Conservation (phyloP, 2,797 vertebrate species). For the Amblyopsis hoosieri region DNA sequence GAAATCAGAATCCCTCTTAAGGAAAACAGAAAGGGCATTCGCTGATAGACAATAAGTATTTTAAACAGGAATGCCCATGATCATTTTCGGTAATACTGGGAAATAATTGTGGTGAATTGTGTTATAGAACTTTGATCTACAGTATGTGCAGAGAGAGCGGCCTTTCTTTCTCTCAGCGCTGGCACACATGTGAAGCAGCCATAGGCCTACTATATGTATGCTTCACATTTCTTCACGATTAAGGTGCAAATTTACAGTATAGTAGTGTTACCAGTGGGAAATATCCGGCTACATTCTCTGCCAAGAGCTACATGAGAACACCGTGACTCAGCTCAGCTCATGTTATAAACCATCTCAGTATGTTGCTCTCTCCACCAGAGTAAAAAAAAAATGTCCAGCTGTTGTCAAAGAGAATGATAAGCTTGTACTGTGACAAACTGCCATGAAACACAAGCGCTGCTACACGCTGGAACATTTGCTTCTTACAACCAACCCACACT, state of each 20-base stretch:
- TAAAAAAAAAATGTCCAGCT: slow-evolving; percentile 57
- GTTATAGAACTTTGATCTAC: slow-evolving; percentile 35
- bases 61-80: slow-evolving; percentile 27
- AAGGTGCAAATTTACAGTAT: slow-evolving; percentile 46
- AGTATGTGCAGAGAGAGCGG: background rate
- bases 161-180: slow-evolving; percentile 22
- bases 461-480: slow-evolving; percentile 41
- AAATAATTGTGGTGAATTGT: slow-evolving; percentile 34
- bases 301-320: slow-evolving; percentile 46
- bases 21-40: slow-evolving; percentile 27
- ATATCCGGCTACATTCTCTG: background rate
- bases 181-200: slow-evolving; percentile 22
- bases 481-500: slow-evolving; percentile 14
- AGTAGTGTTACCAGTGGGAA: slow-evolving; percentile 35
- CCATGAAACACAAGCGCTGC: slow-evolving; percentile 34
- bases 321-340: slow-evolving; percentile 42
- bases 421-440: slow-evolving; percentile 26
- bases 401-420: slow-evolving; percentile 38
- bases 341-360: slow-evolving; percentile 18
- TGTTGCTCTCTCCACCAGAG: slow-evolving; percentile 10
- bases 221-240: slow-evolving; percentile 33
- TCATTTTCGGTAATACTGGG: slow-evolving; percentile 20
- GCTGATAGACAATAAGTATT: slow-evolving; percentile 27
- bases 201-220: slow-evolving; percentile 11
- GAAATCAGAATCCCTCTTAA: slow-evolving; percentile 40